phyloP scores from a whole-genome alignment of 2,888 invertebrate genomes.

The Anorthoa munda region DNA sequence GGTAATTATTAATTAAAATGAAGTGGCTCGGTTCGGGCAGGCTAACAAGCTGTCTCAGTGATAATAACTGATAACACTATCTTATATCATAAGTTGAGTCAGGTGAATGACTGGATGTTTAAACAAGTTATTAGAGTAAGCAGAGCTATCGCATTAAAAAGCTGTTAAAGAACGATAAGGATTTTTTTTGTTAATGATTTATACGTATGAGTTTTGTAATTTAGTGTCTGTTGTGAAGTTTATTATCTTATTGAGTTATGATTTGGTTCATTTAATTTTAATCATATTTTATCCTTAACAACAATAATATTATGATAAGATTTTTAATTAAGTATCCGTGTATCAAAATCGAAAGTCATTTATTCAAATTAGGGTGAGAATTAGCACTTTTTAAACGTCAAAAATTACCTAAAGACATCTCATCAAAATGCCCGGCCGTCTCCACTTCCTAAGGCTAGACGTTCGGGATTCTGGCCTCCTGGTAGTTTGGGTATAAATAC shows the following conservation, averaged over 20 bases:
- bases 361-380: no score
- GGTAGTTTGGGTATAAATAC: no score
- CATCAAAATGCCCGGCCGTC: no score
- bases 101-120: constrained; percentile 84
- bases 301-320: neutral
- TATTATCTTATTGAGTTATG: constrained; percentile 17
- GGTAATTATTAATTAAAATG: constrained; percentile 62
- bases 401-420: no score
- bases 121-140: constrained; percentile 76
- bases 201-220: constrained; percentile 29
- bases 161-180: constrained; percentile 66
- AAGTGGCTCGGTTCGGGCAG: constrained; percentile 17
- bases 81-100: constrained; percentile 78
- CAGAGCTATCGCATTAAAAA: constrained; percentile 79
- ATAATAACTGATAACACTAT: constrained; percentile 70
- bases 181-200: constrained; percentile 46
- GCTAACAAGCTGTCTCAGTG: constrained; percentile 66
- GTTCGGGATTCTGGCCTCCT: no score
- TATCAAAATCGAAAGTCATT: no score
- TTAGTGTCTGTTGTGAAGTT: constrained; percentile 13
- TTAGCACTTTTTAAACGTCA: no score
- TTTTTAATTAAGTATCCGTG: neutral
- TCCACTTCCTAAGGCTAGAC: no score
- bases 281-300: neutral
- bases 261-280: constrained; percentile 20